Percentiles rank a stretch among this genome's conserved stretches.
These are phyloP conservation scores for Acronicta aceris DNA, from an alignment of 2,888 invertebrate genomes.

Conservation along the genomic window DNA sequence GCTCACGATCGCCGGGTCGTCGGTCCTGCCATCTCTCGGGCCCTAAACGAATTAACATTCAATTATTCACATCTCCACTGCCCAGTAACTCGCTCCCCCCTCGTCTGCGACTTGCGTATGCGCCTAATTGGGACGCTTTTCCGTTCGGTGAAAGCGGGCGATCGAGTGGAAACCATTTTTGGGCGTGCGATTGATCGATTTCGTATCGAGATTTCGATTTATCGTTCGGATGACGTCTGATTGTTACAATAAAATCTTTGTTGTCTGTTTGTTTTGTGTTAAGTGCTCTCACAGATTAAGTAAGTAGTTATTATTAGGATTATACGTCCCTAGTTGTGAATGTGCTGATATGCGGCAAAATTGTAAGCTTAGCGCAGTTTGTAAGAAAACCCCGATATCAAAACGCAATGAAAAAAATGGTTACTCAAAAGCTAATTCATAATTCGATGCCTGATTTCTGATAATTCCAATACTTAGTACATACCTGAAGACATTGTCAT, in stretches of 20 bases:
- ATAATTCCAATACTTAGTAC: neutral
- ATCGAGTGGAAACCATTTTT: conserved; percentile 74
- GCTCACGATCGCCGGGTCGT: conserved; percentile 49
- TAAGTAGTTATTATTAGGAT: conserved; percentile 19
- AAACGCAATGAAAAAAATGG: neutral
- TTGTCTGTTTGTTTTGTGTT: conserved; percentile 23
- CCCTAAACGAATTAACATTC: conserved; percentile 62
- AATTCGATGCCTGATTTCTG: neutral
- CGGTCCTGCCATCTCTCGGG: conserved; percentile 64
- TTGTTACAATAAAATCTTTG: conserved; percentile 28
- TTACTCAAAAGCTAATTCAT: neutral
- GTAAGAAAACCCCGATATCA: conserved; percentile 16
- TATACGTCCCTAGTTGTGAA: conserved; percentile 11
- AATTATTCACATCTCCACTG: conserved; percentile 64
- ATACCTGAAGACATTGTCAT: neutral
- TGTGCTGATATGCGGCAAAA: neutral
- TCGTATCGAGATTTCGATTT: conserved; percentile 49
- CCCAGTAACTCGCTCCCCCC: conserved; percentile 42
- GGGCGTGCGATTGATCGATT: conserved; percentile 62
- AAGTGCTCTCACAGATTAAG: conserved; percentile 32
- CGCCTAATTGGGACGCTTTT: conserved; percentile 79
- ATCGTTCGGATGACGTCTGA: conserved; percentile 34
- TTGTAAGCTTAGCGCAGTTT: neutral
- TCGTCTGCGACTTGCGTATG: conserved; percentile 51
- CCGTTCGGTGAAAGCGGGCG: conserved; percentile 80